Conservation (phyloP, 2,797 vertebrate genomes). For the Chloroceryle inda region DNA sequence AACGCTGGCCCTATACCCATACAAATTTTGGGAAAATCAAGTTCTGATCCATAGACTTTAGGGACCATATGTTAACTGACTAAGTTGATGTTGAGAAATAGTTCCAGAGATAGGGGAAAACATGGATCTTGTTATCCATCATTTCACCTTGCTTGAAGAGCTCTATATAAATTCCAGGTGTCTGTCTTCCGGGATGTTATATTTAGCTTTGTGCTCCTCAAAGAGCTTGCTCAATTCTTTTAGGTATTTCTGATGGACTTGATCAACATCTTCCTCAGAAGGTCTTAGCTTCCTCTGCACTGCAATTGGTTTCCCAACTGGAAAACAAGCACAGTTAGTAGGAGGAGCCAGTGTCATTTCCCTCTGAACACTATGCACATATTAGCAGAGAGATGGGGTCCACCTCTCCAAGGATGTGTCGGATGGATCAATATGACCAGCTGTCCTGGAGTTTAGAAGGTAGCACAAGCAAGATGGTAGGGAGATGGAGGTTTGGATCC, state of each 20-base stretch:
- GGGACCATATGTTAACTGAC: neutral
- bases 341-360: neutral
- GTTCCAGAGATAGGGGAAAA: neutral
- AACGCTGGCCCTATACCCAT: neutral
- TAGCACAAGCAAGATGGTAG: neutral
- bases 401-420: neutral
- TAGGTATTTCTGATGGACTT: conserved; percentile 88
- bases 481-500: neutral
- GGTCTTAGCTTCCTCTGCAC: conserved; percentile 84
- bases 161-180: conserved; percentile 87
- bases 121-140: neutral
- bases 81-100: neutral
- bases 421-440: fast-evolving
- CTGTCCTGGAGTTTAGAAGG: neutral
- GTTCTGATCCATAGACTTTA: neutral
- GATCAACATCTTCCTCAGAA: conserved; percentile 83
- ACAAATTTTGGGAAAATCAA: neutral
- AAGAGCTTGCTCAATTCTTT: conserved; percentile 88
- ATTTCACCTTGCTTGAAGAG: neutral
- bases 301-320: conserved; percentile 92
- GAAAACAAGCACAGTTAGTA: neutral
- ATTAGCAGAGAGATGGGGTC: neutral
- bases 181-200: conserved; percentile 85
- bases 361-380: neutral
- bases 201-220: conserved; percentile 90